Evolutionary conservation across 2,888 invertebrate species (phyloP), one percentile per base, ranked within the genome.

Genomic region (Cheiracanthium punctorium): DNA sequence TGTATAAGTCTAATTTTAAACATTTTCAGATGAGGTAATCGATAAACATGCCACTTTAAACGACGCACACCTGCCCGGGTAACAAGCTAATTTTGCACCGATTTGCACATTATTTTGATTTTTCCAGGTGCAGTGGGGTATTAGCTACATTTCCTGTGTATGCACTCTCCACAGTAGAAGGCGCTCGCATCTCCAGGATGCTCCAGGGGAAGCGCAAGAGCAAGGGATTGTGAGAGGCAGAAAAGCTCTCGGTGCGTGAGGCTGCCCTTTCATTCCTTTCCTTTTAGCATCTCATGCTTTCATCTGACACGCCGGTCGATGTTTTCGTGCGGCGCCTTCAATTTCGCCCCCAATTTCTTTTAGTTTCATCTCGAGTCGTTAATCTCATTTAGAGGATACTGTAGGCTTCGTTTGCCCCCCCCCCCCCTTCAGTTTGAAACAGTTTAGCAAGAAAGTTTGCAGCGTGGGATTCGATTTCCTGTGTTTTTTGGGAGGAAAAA

Each of bases 191-290:
- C 84, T 24, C 41, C 64, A 79, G 41, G 58, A 74, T 79, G 74
- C 79, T 73, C 73, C 37, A 33, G 32, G 20, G 67, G 84, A 77
- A 70, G 84, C 84, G 79, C 79, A 74, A 79, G 84, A 85, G 84
- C 74, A 70, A 52, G n/a, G 77, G 84, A 79, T 32, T 74, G 74
- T 73, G 71, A 85, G 84, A 85, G 79, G 77, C 79, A 74, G 79
- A 74, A 41, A 69, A 85, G 84, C 79, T 41, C 33, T 74, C 64
- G 84, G 65, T 74, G 69, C 58, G 64, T 41, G 79, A 67, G 43
- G 79, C 33, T 79, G 75, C 32, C 76, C 70, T 74, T 79, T 41
- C 12, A n/a, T n/a, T 43, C n/a, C 33, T 37, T 14, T 65, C 52
- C 32, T 58, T 37, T 30, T 29, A 37, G 32, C 73, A 72, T 70